A percentile compares a stretch with the other conserved stretches of the same genome.
These are phyloP conservation scores for Drosophila malerkotliana DNA, from an alignment of 1,140 invertebrate species.

Conservation along the genomic window DNA sequence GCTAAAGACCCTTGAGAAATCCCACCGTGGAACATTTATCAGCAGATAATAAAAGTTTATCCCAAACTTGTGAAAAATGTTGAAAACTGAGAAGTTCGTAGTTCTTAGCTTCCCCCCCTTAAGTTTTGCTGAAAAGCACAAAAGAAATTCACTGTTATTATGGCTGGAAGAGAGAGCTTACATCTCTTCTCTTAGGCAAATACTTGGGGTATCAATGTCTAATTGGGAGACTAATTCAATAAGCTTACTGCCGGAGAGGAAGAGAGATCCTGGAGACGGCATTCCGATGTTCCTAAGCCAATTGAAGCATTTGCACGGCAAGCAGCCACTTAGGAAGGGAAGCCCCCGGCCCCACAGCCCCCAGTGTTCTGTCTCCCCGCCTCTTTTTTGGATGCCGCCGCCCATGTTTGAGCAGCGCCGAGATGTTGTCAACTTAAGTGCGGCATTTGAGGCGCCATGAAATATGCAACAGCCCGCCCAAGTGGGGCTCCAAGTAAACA, in stretches of 20 bases:
- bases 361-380: neutral
- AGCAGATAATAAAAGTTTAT: no score
- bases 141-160: neutral
- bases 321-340: conserved; percentile 32
- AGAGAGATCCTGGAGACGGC: neutral
- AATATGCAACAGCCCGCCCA: conserved; percentile 66
- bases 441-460: conserved; percentile 66
- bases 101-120: no score
- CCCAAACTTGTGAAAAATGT: no score
- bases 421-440: conserved; percentile 69
- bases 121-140: no score
- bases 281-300: conserved; percentile 50
- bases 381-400: neutral
- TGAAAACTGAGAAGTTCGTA: no score
- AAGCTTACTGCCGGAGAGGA: conserved; percentile 4
- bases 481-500: conserved; percentile 24
- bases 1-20: no score
- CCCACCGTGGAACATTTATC: no score
- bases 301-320: conserved; percentile 63
- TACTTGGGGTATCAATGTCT: neutral
- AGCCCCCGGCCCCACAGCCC: neutral
- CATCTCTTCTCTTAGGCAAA: neutral
- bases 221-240: conserved; percentile 36
- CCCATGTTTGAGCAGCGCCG: conserved; percentile 11
- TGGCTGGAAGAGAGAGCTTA: neutral